phyloP scores from a whole-genome alignment of 2,113 vertebrate genomes.

The Trogon surrucura region DNA sequence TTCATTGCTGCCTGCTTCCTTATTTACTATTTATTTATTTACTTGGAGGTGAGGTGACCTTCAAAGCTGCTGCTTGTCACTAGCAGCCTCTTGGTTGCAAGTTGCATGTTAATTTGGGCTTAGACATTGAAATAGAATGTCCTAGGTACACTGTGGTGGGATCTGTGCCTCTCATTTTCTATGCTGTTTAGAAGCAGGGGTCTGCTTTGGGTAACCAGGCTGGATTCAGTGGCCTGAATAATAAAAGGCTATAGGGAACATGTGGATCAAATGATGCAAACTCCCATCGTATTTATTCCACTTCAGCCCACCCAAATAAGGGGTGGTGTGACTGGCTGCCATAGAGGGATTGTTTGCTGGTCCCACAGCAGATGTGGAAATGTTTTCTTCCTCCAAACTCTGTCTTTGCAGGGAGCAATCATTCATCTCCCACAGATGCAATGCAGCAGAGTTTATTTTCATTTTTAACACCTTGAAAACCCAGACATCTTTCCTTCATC shows the following conservation, averaged over 20 bases:
- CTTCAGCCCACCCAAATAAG: neutral
- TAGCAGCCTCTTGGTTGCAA: constrained; percentile 3
- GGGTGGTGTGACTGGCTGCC: neutral
- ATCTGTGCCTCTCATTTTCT: neutral
- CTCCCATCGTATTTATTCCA: neutral
- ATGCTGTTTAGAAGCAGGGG: neutral
- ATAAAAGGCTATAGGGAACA: neutral
- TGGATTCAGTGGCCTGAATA: neutral
- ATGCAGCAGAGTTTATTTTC: neutral
- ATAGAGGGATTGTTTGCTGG: neutral
- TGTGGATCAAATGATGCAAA: neutral
- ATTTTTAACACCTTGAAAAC: neutral
- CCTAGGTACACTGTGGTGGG: neutral
- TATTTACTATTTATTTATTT: constrained; percentile 60
- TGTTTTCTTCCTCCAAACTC: neutral
- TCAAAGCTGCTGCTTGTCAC: constrained; percentile 46
- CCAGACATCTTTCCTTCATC: neutral
- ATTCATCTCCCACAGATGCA: neutral
- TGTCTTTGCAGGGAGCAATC: neutral
- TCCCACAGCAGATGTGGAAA: constrained; percentile 19
- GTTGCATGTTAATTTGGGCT: constrained; percentile 57
- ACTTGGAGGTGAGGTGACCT: constrained; percentile 51
- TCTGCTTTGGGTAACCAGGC: neutral
- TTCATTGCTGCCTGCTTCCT: constrained; percentile 12
- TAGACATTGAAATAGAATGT: neutral